Conservation (phyloP, 2,888 invertebrate species). For the Euzetes globulus region DNA sequence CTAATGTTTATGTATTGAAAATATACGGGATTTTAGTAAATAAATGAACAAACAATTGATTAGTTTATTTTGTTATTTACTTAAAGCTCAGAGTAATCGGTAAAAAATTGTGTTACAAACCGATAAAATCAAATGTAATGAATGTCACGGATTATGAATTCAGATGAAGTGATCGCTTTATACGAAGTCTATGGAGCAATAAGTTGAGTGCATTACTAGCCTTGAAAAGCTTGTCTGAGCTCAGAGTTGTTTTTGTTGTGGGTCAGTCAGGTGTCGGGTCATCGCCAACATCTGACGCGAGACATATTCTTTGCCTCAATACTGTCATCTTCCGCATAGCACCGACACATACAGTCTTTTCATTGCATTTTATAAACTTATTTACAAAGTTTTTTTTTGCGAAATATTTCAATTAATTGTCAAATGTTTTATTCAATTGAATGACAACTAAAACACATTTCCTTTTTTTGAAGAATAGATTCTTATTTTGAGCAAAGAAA, state of each 20-base stretch:
- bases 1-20: too few species aligned
- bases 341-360: background rate
- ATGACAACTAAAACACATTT: constrained; percentile 10
- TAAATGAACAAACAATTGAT: too few species aligned
- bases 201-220: background rate
- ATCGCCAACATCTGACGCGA: background rate
- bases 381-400: background rate
- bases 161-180: background rate
- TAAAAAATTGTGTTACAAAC: too few species aligned
- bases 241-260: background rate
- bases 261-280: constrained; percentile 18
- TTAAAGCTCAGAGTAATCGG: too few species aligned
- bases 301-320: background rate
- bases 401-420: background rate
- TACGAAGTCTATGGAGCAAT: background rate
- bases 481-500: background rate
- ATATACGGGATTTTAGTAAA: too few species aligned
- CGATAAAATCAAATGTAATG: background rate
- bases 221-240: background rate
- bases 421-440: background rate
- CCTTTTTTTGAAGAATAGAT: background rate
- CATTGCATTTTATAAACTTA: background rate
- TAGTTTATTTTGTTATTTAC: too few species aligned
- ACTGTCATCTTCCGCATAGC: background rate
- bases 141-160: constrained; percentile 1